Base-by-base conservation (phyloP, 2,888 invertebrate species). In the Aethes cnicana region DNA sequence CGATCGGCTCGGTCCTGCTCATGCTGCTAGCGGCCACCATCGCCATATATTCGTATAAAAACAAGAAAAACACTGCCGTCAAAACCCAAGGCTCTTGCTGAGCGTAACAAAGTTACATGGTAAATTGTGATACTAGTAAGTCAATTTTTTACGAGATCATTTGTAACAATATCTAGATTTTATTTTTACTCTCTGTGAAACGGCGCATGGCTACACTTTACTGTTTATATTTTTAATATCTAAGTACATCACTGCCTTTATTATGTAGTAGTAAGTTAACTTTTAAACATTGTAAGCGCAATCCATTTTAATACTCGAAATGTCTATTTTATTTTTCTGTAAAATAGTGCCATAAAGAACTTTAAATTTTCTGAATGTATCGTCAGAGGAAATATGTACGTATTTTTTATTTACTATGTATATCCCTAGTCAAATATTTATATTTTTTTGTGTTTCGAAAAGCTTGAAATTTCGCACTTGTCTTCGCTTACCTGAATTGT, bases 311-410 rank as follows among this genome's bases (percentile, higher is more conserved):
- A 67, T 55, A 53, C 50, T 63, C 55, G 58, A 68, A 67, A 74
- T 78, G 76, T 74, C 79, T 82, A 81, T 78, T 83, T 83, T 81
- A 81, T 81, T 72, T 55, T 47, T 68, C 62, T 63, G 73, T 84
- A 80, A 82, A 80, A 82, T 84, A 85, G 86, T 87, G 87, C 87
- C 87, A 87, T 87, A 55, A 57, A 55, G 57, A 63, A 53, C 54
- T 49, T 58, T 52, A 39, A 53, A 61, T 55, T 59, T 60, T 59
- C 65, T 53, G 55, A 63, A 68, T 64, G 63, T 68, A 69, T 72
- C 63, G 64, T 67, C 64, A 66, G 59, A 64, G 67, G 58, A 61
- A 57, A 41, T 55, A 52, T 56, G 49, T 50, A 63, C 55, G 59
- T 68, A 61, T 36, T 54, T 54, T 57, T 53, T 56, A 48, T 59